Evolutionary conservation across 2,797 vertebrate genomes (phyloP).

Genomic region (Trichosurus vulpecula): DNA sequence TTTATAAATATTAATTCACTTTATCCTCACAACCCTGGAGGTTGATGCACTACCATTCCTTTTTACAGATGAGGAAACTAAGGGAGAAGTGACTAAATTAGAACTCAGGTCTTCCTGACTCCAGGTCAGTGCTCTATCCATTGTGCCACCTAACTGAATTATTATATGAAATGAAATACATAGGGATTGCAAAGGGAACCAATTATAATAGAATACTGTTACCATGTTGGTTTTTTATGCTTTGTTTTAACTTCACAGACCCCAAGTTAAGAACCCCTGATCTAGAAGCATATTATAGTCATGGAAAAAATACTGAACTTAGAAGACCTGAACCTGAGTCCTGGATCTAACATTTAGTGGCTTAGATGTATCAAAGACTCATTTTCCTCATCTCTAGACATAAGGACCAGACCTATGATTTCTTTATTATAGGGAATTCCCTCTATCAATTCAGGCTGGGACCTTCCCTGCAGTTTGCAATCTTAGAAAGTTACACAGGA

Average conservation of each 20-base stretch:
- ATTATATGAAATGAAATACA: not conserved
- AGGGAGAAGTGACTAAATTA: not conserved
- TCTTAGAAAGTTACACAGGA: not conserved
- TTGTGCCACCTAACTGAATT: not conserved
- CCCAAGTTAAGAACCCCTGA: not conserved
- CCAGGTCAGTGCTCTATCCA: not conserved
- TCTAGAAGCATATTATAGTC: not conserved
- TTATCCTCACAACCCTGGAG: too few species aligned
- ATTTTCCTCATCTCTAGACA: not conserved
- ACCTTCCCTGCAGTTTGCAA: not conserved
- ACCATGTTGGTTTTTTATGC: not conserved
- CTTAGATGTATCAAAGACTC: not conserved
- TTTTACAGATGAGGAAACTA: not conserved
- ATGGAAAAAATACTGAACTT: not conserved
- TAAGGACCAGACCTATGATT: not conserved
- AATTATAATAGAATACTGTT: not conserved
- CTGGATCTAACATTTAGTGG: not conserved
- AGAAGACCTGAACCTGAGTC: not conserved
- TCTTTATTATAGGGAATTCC: not conserved
- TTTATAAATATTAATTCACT: too few species aligned
- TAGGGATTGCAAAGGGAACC: not conserved
- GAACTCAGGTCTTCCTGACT: not conserved
- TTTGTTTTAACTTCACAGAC: not conserved
- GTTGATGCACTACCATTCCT: too few species aligned
- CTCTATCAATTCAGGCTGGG: not conserved